Evolutionary conservation across 2,888 invertebrate species (phyloP).

Genomic region (Caenorhabditis sinica): DNA sequence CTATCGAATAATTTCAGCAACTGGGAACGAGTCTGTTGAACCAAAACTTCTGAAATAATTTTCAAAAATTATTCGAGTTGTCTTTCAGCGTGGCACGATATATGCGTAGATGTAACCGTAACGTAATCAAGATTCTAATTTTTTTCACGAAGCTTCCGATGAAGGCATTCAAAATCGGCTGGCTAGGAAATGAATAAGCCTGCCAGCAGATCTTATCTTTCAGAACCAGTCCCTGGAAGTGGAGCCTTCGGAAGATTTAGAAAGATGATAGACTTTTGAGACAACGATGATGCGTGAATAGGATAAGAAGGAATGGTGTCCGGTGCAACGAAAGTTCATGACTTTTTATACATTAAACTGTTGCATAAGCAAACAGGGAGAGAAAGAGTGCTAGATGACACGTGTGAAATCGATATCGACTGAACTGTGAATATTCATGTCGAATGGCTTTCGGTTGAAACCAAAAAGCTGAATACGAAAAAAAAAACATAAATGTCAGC

Average conservation of each 20-base stretch:
- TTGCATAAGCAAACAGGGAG: background rate
- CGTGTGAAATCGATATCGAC: background rate
- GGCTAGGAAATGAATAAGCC: slow-evolving; percentile 33
- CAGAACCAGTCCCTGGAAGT: slow-evolving; percentile 51
- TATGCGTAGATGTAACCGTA: slow-evolving; percentile 10
- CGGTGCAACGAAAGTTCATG: slow-evolving; percentile 31
- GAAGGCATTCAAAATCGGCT: slow-evolving; percentile 49
- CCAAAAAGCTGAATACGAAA: slow-evolving; percentile 17
- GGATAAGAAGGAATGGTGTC: slow-evolving; percentile 22
- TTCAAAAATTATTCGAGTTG: background rate
- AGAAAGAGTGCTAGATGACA: background rate
- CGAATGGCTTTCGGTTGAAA: background rate
- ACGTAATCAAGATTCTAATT: slow-evolving; percentile 24
- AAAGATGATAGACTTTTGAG: slow-evolving; percentile 36
- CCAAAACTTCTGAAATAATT: slow-evolving; percentile 46
- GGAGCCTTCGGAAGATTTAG: slow-evolving; percentile 47
- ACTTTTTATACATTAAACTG: slow-evolving; percentile 3
- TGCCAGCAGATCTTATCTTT: slow-evolving; percentile 38
- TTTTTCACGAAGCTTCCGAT: slow-evolving; percentile 8
- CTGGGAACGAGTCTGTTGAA: slow-evolving; percentile 6
- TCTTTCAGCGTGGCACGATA: background rate
- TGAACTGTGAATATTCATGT: background rate
- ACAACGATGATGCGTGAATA: slow-evolving; percentile 39
- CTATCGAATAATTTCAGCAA: slow-evolving; percentile 14
- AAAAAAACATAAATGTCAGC: background rate